Evolutionary conservation across 2,888 invertebrate species (phyloP), one percentile per base, ranked within the genome.

Genomic region (Seira sanloemensis): DNA sequence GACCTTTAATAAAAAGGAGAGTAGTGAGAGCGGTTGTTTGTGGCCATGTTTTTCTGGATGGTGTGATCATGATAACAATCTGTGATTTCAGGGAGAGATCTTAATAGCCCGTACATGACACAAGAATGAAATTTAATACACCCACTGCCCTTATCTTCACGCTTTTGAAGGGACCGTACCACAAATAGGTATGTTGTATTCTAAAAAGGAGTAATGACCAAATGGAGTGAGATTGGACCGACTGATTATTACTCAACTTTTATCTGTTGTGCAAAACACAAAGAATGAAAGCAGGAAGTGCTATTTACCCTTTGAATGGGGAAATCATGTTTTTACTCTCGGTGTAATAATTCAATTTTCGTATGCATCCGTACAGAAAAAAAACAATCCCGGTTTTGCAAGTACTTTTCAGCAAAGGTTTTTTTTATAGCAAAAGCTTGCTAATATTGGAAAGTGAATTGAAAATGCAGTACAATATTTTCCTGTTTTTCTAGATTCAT

Each of bases 11-110:
- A 24, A 72, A 65, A 58, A 65, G 65, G 21, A 62, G 4, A 65
- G 25, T 21, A 65, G 62, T 1, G 46, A 19, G 72, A 74, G 27
- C 62, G 74, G 58, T 74, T 37, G 74, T 74, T 74, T 74, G 74
- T 74, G 74, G 74, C 73, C 73, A 73, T 73, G 73, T 73, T 71
- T 37, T 37, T 58, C 19, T 54, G 25, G 58, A 73, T 72, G 72
- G 72, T 72, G 72, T 74, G 62, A 26, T 26, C 26, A 26, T 16
- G 74, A 74, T 65, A 74, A n/a, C 5, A 27, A 74, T 65, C 65
- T 62, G 26, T 27, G 65, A 74, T 27, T 26, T 74, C 12, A 9
- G n/a, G 19, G 69, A 27, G 37, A 72, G 71, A 72, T 72, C 54
- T 72, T 58, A 58, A 58, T 58, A 58, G 58, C 58, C 18, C 58